Conservation (phyloP, 2,113 vertebrate genomes). For the Nanorana parkeri region DNA sequence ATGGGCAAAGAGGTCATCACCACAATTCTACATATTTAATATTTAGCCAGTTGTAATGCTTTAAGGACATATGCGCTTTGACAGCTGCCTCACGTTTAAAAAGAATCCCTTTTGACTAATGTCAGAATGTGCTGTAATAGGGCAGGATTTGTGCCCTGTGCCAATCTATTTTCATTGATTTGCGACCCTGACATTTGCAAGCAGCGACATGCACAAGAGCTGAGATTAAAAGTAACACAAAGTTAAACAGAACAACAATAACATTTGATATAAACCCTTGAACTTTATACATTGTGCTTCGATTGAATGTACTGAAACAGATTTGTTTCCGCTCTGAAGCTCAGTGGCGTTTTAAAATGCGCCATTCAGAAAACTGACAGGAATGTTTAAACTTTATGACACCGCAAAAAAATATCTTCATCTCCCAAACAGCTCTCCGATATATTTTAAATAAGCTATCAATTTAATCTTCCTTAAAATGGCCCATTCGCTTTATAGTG, state of each 20-base stretch:
- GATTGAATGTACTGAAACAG: background rate
- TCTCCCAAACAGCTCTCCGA: conserved; percentile 1
- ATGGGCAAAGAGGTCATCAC: too few species aligned
- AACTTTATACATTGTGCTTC: conserved; percentile 32
- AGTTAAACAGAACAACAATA: conserved; percentile 33
- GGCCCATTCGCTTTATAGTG: conserved; percentile 38
- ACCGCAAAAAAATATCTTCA: conserved; percentile 17
- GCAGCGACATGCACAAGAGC: background rate
- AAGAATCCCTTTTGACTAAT: background rate
- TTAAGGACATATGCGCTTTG: too few species aligned
- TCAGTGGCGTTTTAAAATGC: background rate
- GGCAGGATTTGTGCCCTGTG: background rate
- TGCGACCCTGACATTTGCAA: background rate
- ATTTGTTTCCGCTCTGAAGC: conserved; percentile 18
- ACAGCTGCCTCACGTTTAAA: background rate
- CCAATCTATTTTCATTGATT: background rate
- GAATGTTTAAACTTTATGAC: conserved; percentile 33
- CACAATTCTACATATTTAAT: too few species aligned
- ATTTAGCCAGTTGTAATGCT: too few species aligned
- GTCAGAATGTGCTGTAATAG: too few species aligned
- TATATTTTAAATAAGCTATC: conserved; percentile 30
- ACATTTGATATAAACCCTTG: conserved; percentile 35
- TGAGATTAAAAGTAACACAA: conserved; percentile 10
- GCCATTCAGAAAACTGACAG: conserved; percentile 15
- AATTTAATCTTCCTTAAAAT: conserved; percentile 40